Percentiles rank a stretch among this genome's conserved stretches.
These are phyloP conservation scores for Emydocephalus ijimae DNA, from an alignment of 2,113 vertebrate genomes.

Conservation along the genomic window DNA sequence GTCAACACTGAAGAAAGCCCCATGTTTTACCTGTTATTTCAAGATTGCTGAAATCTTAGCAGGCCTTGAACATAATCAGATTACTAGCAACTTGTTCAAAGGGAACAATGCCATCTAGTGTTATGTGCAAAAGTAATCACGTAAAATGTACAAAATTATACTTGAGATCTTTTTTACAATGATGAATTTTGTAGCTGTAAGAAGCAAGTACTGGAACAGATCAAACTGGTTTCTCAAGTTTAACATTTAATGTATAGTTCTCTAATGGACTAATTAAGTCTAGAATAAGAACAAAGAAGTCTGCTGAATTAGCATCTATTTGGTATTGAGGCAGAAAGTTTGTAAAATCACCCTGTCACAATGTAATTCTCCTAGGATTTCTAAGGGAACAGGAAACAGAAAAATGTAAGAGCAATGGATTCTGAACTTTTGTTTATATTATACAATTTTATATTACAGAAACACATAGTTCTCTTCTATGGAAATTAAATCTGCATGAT, in stretches of 20 bases:
- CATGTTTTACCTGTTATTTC: not conserved
- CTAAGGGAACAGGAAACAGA: not conserved
- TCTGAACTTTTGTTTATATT: not conserved
- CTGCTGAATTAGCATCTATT: not conserved
- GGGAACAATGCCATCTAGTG: conserved; percentile 64
- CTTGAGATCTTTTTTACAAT: not conserved
- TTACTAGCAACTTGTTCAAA: conserved; percentile 24
- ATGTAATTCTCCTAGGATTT: not conserved
- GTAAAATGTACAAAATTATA: not conserved
- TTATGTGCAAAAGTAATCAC: not conserved
- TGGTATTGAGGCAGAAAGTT: not conserved
- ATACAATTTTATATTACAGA: not conserved
- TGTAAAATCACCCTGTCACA: not conserved
- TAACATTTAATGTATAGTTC: not conserved
- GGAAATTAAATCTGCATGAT: not conserved
- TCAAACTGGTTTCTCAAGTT: not conserved
- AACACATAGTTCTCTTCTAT: not conserved
- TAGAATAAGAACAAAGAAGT: not conserved
- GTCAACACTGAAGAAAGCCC: not conserved
- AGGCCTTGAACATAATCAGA: not conserved
- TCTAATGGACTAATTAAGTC: not conserved
- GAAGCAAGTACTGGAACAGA: not conserved
- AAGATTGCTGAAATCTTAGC: not conserved
- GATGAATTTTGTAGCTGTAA: not conserved
- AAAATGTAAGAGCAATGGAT: not conserved